Evolutionary conservation across 2,888 invertebrate species (phyloP).

Genomic region (Agrochola litura): DNA sequence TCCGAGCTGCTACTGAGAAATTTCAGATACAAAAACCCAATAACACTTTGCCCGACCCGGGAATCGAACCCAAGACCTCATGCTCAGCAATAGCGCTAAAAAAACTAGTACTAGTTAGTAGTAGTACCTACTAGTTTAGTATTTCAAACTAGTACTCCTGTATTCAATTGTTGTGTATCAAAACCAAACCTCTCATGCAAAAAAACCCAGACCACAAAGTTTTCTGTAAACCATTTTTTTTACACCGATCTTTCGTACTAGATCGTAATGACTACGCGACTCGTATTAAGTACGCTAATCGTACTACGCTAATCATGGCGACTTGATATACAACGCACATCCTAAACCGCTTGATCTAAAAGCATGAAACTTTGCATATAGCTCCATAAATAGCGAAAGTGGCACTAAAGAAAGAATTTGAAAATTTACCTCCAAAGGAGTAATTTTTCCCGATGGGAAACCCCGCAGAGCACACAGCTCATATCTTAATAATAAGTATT

Average conservation of each 20-base stretch:
- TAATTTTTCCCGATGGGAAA: not conserved
- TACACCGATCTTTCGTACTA: not conserved
- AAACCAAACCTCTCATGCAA: not conserved
- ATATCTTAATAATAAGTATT: not conserved
- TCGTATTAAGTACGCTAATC: too few species aligned
- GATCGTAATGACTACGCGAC: too few species aligned
- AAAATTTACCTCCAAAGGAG: not conserved
- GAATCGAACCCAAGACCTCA: too few species aligned
- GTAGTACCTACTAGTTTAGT: too few species aligned
- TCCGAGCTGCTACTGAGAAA: too few species aligned
- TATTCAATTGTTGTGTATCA: not conserved
- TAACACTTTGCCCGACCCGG: too few species aligned
- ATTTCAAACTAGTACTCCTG: not conserved
- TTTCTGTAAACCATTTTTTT: too few species aligned
- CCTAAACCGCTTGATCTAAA: not conserved
- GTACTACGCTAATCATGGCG: not conserved
- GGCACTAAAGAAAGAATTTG: not conserved
- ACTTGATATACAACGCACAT: not conserved
- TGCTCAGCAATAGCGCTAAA: too few species aligned
- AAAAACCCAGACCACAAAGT: not conserved
- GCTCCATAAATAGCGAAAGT: not conserved
- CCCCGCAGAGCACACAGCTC: not conserved
- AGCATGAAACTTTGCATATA: not conserved
- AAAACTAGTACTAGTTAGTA: too few species aligned
- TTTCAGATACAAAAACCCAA: too few species aligned